A percentile compares a stretch with the other conserved stretches of the same genome.
Conservation (phyloP, 2,888 invertebrate genomes). For the Pilophorus perplexus region DNA sequence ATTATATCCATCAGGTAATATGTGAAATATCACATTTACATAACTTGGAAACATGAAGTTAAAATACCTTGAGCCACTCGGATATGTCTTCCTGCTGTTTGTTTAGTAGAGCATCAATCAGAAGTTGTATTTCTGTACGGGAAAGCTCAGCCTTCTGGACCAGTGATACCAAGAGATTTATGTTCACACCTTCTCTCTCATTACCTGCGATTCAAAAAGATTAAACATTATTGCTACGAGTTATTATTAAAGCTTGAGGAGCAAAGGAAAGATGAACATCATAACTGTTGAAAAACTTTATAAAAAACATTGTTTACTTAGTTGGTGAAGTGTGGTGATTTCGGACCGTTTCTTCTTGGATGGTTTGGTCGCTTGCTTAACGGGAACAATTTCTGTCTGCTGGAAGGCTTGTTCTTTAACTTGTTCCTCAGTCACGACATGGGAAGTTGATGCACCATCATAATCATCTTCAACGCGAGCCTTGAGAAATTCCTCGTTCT, state of each 20-base stretch:
- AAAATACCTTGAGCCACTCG: conserved; percentile 77
- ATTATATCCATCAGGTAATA: no score
- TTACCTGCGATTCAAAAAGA: conserved; percentile 56
- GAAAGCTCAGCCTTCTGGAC: conserved; percentile 79
- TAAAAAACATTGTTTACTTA: conserved; percentile 54
- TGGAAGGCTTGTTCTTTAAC: conserved; percentile 21
- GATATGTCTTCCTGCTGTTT: conserved; percentile 76
- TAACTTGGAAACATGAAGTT: no score
- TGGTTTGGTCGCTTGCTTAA: conserved; percentile 50
- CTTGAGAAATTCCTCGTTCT: conserved; percentile 7
- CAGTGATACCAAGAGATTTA: conserved; percentile 64
- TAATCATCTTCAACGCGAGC: neutral
- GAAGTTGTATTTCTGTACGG: conserved; percentile 81
- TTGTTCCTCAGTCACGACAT: conserved; percentile 8
- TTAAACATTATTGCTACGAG: neutral
- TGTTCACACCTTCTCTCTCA: conserved; percentile 60
- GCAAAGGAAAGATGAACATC: neutral
- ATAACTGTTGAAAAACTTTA: neutral
- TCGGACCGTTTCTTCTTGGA: conserved; percentile 62
- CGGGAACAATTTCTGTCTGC: conserved; percentile 22
- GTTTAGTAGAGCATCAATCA: conserved; percentile 84
- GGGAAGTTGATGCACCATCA: neutral
- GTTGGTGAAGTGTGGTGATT: conserved; percentile 56
- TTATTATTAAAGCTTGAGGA: neutral
- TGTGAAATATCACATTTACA: no score